A percentile compares a stretch with the other conserved stretches of the same genome.
These are phyloP conservation scores for Hermetia illucens DNA, from an alignment of 1,140 invertebrate genomes.

Conservation along the genomic window DNA sequence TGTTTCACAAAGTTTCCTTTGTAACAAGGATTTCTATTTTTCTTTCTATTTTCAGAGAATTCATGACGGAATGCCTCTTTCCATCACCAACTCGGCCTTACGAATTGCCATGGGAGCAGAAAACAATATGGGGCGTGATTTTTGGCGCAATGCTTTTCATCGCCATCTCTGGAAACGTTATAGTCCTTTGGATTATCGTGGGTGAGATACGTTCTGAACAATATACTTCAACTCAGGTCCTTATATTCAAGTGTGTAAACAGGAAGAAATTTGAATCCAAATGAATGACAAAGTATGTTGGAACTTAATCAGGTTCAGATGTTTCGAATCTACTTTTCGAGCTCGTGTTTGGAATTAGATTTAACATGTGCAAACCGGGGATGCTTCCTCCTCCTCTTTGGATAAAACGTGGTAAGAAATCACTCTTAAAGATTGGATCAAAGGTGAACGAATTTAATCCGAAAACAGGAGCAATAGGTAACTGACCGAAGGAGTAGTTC, in stretches of 20 bases:
- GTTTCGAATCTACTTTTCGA: too few species aligned
- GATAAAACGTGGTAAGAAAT: too few species aligned
- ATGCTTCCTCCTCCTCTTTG: too few species aligned
- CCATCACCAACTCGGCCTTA: slow-evolving; percentile 28
- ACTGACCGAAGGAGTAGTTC: too few species aligned
- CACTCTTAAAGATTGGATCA: too few species aligned
- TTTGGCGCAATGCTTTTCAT: slow-evolving; percentile 61
- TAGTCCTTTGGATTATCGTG: slow-evolving; percentile 81
- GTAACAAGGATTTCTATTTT: too few species aligned
- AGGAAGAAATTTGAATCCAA: neutral
- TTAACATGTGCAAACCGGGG: too few species aligned
- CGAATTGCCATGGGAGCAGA: slow-evolving; percentile 29
- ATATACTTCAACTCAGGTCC: neutral
- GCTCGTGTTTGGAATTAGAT: too few species aligned
- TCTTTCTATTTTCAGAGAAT: slow-evolving; percentile 16
- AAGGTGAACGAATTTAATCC: too few species aligned
- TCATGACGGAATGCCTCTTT: slow-evolving; percentile 28
- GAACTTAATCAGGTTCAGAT: too few species aligned
- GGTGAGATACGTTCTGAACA: slow-evolving; percentile 35
- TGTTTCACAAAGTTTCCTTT: too few species aligned
- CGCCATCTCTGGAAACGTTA: slow-evolving; percentile 66
- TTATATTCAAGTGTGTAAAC: neutral
- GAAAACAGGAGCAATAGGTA: too few species aligned
- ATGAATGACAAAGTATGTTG: neutral
- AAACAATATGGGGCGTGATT: slow-evolving; percentile 52